phyloP scores from a whole-genome alignment of 2,113 vertebrate species.

The Lucifuga dentata region DNA sequence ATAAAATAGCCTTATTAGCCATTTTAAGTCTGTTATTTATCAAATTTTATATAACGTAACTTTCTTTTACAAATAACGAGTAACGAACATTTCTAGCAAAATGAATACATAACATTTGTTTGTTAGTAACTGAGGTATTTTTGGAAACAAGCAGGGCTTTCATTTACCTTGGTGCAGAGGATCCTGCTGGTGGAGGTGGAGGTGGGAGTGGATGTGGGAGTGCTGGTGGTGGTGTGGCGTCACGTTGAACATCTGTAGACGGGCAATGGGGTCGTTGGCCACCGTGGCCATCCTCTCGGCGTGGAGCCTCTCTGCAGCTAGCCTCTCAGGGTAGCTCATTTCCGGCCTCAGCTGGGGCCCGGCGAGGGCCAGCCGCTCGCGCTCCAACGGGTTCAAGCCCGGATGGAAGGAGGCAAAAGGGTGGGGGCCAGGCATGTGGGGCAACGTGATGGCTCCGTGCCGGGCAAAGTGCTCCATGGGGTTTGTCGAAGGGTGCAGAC shows the following conservation, averaged over 20 bases:
- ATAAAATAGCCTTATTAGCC: too few relatives aligned
- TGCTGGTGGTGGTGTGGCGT: constrained; percentile 99
- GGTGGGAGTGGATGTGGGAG: constrained; percentile 98
- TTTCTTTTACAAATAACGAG: too few relatives aligned
- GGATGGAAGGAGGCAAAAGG: constrained; percentile 96
- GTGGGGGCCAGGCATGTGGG: constrained; percentile 91
- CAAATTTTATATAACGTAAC: too few relatives aligned
- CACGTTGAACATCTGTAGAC: constrained; percentile 99
- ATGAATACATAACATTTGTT: too few relatives aligned
- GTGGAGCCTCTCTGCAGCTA: constrained; percentile 95
- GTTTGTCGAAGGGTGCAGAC: constrained; percentile 94
- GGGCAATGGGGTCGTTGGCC: constrained; percentile 94
- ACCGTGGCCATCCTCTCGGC: constrained; percentile 96
- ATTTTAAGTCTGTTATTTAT: too few relatives aligned
- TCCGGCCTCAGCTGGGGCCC: constrained; percentile 95
- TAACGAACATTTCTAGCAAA: too few relatives aligned
- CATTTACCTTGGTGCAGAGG: constrained; percentile 96
- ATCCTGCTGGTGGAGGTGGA: constrained; percentile 99
- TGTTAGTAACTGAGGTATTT: too few relatives aligned
- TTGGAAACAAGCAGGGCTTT: constrained; percentile 62
- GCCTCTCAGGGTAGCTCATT: constrained; percentile 96
- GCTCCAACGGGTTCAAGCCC: constrained; percentile 93
- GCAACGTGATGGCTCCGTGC: constrained; percentile 94
- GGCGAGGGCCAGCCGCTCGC: constrained; percentile 93
- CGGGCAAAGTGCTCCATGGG: constrained; percentile 99